Conservation (phyloP, 2,113 vertebrate species). For the Cephalopholis sonnerati region DNA sequence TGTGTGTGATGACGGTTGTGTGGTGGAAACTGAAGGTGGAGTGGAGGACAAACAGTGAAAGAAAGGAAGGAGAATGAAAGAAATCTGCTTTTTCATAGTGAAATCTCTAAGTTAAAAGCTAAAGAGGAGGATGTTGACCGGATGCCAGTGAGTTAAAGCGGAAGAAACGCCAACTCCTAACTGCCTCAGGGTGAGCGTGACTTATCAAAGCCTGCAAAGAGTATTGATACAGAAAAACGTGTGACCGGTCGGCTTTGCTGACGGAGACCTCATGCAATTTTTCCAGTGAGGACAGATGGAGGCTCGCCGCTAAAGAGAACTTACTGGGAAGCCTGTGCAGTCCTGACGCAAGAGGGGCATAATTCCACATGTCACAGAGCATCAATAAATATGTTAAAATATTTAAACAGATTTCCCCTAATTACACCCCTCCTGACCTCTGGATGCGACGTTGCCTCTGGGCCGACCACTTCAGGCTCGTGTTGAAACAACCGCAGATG, state of each 20-base stretch:
- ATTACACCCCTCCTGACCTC: conserved; percentile 78
- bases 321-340: conserved; percentile 51
- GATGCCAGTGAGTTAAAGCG: not conserved
- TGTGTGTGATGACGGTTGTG: conserved; percentile 28
- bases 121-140: conserved; percentile 26
- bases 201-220: conserved; percentile 42
- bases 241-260: conserved; percentile 49
- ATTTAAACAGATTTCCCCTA: conserved; percentile 79
- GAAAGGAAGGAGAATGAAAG: conserved; percentile 14
- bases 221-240: conserved; percentile 50
- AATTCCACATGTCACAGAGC: conserved; percentile 78
- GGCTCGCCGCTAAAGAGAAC: conserved; percentile 43
- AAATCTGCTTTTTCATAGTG: conserved; percentile 29
- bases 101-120: conserved; percentile 32
- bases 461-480: conserved; percentile 70
- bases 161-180: conserved; percentile 15
- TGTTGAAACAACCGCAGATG: conserved; percentile 77
- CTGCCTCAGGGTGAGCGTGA: conserved; percentile 34
- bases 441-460: conserved; percentile 62
- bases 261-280: conserved; percentile 51
- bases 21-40: conserved; percentile 64
- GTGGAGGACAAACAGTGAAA: conserved; percentile 35
- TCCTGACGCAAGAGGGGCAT: conserved; percentile 63
- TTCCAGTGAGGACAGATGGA: conserved; percentile 69
- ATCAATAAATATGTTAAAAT: conserved; percentile 81